A percentile compares a stretch with the other conserved stretches of the same genome.
phyloP scores from a whole-genome alignment of 1,140 invertebrate genomes.

The Platyscapa corneri region DNA sequence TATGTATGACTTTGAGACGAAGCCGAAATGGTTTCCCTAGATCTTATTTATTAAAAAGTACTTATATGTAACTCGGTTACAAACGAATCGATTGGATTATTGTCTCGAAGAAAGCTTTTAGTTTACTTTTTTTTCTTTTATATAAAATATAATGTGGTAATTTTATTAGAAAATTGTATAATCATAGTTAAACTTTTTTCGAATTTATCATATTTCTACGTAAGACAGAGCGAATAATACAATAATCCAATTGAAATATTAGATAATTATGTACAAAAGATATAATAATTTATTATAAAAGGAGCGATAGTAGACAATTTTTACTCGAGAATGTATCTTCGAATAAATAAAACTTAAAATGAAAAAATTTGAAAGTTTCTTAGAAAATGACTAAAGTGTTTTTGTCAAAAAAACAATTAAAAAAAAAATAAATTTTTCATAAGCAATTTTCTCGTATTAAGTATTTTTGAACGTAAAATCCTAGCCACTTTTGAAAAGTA shows the following conservation, averaged over 20 bases:
- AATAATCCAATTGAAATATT: neutral
- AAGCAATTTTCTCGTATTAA: slow-evolving; percentile 2
- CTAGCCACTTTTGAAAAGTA: slow-evolving; percentile 5
- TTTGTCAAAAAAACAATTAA: neutral
- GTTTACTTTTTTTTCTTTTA: neutral
- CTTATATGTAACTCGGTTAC: neutral
- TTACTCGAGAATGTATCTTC: neutral
- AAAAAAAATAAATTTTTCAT: neutral
- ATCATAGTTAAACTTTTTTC: neutral
- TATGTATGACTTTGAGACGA: neutral
- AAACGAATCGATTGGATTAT: neutral
- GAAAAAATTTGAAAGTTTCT: slow-evolving; percentile 7
- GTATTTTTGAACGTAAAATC: neutral
- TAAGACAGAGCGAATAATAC: neutral
- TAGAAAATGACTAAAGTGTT: neutral
- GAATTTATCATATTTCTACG: neutral
- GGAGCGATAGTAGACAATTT: neutral
- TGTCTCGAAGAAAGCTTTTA: neutral
- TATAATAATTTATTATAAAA: neutral
- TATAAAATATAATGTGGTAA: neutral
- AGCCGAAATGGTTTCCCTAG: neutral
- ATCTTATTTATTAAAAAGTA: neutral
- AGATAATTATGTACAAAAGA: neutral
- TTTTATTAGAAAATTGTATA: no score
- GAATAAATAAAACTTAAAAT: neutral